phyloP scores from a whole-genome alignment of 1,140 invertebrate genomes.

The Parapsyche elsis region DNA sequence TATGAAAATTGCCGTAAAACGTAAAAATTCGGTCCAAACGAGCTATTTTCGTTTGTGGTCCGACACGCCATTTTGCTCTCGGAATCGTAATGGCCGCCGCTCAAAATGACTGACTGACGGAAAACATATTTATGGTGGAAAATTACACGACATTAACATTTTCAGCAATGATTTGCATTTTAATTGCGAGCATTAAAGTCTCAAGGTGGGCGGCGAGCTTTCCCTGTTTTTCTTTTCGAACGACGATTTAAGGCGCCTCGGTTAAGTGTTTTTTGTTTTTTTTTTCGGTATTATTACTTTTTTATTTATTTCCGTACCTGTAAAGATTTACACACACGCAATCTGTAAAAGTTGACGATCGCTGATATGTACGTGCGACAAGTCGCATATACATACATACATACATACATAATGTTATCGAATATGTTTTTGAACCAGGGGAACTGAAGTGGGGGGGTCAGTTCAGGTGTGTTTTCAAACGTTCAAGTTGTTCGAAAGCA shows the following conservation, averaged over 20 bases:
- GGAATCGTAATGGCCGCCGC: slow-evolving; percentile 5
- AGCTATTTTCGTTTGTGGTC: not conserved
- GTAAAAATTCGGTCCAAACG: not conserved
- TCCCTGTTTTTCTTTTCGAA: not conserved
- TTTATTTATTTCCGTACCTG: not conserved
- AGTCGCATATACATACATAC: no score
- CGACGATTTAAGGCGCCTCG: not conserved
- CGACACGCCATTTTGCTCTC: slow-evolving; percentile 17
- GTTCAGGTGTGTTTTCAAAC: no score
- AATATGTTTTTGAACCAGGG: no score
- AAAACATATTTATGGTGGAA: slow-evolving; percentile 19
- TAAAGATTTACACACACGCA: not conserved
- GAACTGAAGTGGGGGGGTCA: no score
- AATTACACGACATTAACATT: slow-evolving; percentile 29
- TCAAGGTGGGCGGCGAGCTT: not conserved
- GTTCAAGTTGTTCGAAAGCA: not conserved
- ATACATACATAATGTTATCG: no score
- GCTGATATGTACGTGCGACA: no score
- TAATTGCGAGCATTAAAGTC: slow-evolving; percentile 25
- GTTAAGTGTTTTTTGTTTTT: not conserved
- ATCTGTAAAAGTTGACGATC: not conserved
- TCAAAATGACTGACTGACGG: not conserved
- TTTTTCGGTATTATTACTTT: not conserved
- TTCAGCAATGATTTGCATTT: slow-evolving; percentile 23
- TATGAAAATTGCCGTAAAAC: not conserved